A percentile compares a stretch with the other conserved stretches of the same genome.
Evolutionary conservation across 1,140 invertebrate species (phyloP).

Genomic region (Sycophila sp.): DNA sequence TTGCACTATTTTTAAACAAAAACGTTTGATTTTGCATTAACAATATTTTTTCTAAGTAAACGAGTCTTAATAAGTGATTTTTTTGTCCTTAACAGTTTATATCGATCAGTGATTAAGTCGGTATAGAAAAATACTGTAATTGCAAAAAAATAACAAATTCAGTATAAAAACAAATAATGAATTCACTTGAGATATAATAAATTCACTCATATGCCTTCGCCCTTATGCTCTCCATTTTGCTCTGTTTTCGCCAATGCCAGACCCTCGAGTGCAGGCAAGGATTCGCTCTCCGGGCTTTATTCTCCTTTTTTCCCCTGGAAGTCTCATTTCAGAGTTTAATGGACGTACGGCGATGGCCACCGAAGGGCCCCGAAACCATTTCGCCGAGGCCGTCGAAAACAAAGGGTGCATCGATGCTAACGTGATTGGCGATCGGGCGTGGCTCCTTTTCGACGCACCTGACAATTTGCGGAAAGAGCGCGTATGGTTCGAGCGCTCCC

Average conservation of each 20-base stretch:
- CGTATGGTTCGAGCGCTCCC: neutral
- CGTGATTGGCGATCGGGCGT: slow-evolving; percentile 61
- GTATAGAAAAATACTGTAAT: too few species aligned
- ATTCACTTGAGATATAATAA: neutral
- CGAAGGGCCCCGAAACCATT: slow-evolving; percentile 50
- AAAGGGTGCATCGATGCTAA: slow-evolving; percentile 59
- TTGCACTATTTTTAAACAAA: too few species aligned
- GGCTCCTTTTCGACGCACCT: slow-evolving; percentile 44
- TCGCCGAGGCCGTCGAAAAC: slow-evolving; percentile 51
- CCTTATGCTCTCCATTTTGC: slow-evolving; percentile 14
- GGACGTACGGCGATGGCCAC: slow-evolving; percentile 62
- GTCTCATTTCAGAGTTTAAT: slow-evolving; percentile 65
- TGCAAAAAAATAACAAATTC: too few species aligned
- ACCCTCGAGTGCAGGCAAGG: neutral
- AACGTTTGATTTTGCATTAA: too few species aligned
- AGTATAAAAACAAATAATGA: too few species aligned
- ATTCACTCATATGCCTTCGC: neutral
- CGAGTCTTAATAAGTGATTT: too few species aligned
- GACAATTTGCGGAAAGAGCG: slow-evolving; percentile 39
- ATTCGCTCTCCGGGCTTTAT: neutral
- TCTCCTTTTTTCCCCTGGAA: slow-evolving; percentile 46
- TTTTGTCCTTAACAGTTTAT: too few species aligned
- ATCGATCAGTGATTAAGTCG: too few species aligned
- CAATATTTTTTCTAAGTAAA: too few species aligned
- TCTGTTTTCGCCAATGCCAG: slow-evolving; percentile 4